Evolutionary conservation across 2,888 invertebrate species (phyloP).

Genomic region (Aspidapion aeneum): DNA sequence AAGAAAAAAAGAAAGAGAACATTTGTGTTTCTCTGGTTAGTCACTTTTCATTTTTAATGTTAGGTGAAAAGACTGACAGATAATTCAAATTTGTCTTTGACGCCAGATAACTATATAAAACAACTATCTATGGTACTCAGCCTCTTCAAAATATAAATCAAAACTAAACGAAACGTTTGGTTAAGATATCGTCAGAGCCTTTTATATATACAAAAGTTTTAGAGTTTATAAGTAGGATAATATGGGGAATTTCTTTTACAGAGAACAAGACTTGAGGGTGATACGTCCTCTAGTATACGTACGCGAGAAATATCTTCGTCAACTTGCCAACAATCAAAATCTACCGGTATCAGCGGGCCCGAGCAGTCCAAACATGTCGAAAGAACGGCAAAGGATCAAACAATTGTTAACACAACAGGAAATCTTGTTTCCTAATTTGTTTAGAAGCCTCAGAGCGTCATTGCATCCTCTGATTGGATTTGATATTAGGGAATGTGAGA

Average conservation of each 20-base stretch:
- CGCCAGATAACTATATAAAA: no score
- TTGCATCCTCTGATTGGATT: slow-evolving; percentile 60
- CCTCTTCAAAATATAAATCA: no score
- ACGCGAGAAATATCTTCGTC: slow-evolving; percentile 68
- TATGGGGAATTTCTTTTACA: slow-evolving; percentile 49
- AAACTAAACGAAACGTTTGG: no score
- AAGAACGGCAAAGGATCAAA: slow-evolving; percentile 55
- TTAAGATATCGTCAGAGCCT: no score
- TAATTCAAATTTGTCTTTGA: no score
- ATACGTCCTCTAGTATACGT: slow-evolving; percentile 87
- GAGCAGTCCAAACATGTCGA: slow-evolving; percentile 39
- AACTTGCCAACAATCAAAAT: slow-evolving; percentile 69
- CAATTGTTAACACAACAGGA: slow-evolving; percentile 74
- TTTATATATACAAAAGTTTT: no score
- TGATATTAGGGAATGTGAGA: slow-evolving; percentile 52
- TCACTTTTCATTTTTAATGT: no score
- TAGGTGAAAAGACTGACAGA: no score
- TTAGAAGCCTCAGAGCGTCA: slow-evolving; percentile 70
- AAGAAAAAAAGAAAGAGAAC: no score
- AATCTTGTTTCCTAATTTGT: slow-evolving; percentile 69
- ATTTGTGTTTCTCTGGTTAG: no score
- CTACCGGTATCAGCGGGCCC: slow-evolving; percentile 57
- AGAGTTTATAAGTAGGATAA: no score
- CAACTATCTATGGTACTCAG: no score
- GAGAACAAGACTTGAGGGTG: slow-evolving; percentile 76